A percentile compares a stretch with the other conserved stretches of the same genome.
Evolutionary conservation across 2,888 invertebrate genomes (phyloP).

Genomic region (Anoplius nigerrimus): DNA sequence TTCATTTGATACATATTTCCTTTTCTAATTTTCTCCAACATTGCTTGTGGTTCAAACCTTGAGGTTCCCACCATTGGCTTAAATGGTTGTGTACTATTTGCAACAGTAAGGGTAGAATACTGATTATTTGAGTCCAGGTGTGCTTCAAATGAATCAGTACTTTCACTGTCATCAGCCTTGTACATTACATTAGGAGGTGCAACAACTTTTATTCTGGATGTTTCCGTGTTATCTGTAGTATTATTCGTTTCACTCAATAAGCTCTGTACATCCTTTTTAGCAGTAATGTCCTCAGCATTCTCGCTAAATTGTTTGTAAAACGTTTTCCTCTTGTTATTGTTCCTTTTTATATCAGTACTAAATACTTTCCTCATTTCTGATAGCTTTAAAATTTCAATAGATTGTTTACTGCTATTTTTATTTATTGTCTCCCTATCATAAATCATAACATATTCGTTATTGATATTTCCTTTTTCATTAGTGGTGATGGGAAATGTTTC

Average conservation of each 20-base stretch:
- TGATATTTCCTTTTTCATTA: slow-evolving; percentile 35
- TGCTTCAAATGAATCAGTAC: slow-evolving; percentile 65
- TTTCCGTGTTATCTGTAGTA: slow-evolving; percentile 38
- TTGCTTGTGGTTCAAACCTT: slow-evolving; percentile 83
- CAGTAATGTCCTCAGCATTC: slow-evolving; percentile 27
- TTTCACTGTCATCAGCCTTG: slow-evolving; percentile 72
- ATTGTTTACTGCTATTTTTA: slow-evolving; percentile 47
- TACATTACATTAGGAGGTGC: slow-evolving; percentile 64
- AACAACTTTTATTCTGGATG: slow-evolving; percentile 51
- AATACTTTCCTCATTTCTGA: slow-evolving; percentile 69
- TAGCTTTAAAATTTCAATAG: slow-evolving; percentile 59
- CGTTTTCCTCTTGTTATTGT: slow-evolving; percentile 44
- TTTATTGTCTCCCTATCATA: slow-evolving; percentile 40
- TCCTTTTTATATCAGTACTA: slow-evolving; percentile 66
- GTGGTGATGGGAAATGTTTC: slow-evolving; percentile 59
- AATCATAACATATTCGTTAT: slow-evolving; percentile 22
- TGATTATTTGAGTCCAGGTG: slow-evolving; percentile 60
- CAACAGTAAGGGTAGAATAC: slow-evolving; percentile 46
- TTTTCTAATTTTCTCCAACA: slow-evolving; percentile 82
- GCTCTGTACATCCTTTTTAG: slow-evolving; percentile 48
- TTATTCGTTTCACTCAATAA: slow-evolving; percentile 46
- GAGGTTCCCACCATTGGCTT: slow-evolving; percentile 72
- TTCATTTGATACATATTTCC: slow-evolving; percentile 80
- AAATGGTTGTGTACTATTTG: slow-evolving; percentile 49
- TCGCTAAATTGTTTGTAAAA: slow-evolving; percentile 18